phyloP scores from a whole-genome alignment of 2,888 invertebrate genomes.

The Idaea dimidiata region DNA sequence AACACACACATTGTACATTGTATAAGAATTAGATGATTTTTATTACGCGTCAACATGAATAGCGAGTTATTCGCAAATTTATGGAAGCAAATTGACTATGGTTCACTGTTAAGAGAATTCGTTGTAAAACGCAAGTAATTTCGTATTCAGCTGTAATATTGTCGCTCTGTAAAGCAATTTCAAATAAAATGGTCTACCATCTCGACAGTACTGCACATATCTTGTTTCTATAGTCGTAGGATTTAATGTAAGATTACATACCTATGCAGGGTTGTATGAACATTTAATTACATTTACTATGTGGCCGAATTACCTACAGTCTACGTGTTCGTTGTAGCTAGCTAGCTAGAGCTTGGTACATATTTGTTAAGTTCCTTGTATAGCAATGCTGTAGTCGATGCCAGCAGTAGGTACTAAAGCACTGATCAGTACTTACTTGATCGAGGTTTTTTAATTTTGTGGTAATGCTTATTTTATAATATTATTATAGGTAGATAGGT shows the following conservation, averaged over 20 bases:
- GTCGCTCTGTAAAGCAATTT: constrained; percentile 12
- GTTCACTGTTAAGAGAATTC: not conserved
- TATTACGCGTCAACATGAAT: too few species aligned
- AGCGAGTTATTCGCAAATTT: too few species aligned
- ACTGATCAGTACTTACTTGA: too few species aligned
- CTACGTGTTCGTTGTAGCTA: not conserved
- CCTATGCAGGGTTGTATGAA: constrained; percentile 16
- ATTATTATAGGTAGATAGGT: too few species aligned
- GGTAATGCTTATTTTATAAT: too few species aligned
- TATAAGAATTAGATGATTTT: too few species aligned
- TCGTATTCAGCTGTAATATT: constrained; percentile 18
- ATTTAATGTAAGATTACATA: constrained; percentile 23
- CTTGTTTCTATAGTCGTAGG: constrained; percentile 8
- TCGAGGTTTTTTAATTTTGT: too few species aligned
- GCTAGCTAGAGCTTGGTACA: not conserved
- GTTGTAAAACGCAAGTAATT: constrained; percentile 11
- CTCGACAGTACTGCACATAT: constrained; percentile 4
- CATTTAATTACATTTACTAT: constrained; percentile 14
- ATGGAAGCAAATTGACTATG: too few species aligned
- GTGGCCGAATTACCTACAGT: not conserved
- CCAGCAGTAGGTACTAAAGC: too few species aligned
- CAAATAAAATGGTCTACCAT: constrained; percentile 14
- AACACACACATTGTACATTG: too few species aligned
- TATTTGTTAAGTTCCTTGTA: not conserved
- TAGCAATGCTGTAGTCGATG: not conserved